Evolutionary conservation across 2,888 invertebrate genomes (phyloP), one percentile per base, ranked within the genome.

Genomic region (Thera britannica): DNA sequence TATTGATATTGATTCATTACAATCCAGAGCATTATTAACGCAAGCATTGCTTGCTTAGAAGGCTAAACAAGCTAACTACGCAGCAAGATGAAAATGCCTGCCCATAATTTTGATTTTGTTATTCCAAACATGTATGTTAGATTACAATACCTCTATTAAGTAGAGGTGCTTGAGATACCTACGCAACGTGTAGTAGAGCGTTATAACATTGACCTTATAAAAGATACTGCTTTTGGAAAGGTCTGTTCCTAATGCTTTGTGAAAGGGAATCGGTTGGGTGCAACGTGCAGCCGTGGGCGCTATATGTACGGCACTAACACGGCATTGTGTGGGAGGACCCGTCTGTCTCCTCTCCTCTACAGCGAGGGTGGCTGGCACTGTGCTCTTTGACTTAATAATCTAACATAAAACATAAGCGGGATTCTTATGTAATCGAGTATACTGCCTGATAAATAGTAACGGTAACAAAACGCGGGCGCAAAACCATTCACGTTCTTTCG

Each of bases 301-400:
- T 61, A 77, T 58, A n/a, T 5, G 52, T 34, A 41, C 58, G 68
- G 75, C 66, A 73, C 65, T 65, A 70, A 57, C 65, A 57, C 54
- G 54, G 68, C 52, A 58, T 7, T 46, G 82, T 80, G 87, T 87
- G 85, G 87, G 87, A 73, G 87, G 75, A 86, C 87, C 75, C 55
- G 87, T 77, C 78, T 62, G 38, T 38, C 6, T 5, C 6, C 36
- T 77, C 78, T 62, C 9, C 36, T 57, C 63, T 54, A 65, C 64
- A 64, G 67, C 65, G 70, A 77, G 75, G 75, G 78, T 73, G 73
- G 46, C 58, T 58, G 58, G 75, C 38, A 41, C 58, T 8, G 41
- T 65, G 65, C n/a, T 67, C 72, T 62, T 70, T 75, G 70, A 76
- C 79, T 79, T 78, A 77, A 76, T 75, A 66, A 58, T 58, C 68